Evolutionary conservation across 1,140 invertebrate genomes (phyloP), one percentile per base, ranked within the genome.

Genomic region (Trichonephila clavipes): DNA sequence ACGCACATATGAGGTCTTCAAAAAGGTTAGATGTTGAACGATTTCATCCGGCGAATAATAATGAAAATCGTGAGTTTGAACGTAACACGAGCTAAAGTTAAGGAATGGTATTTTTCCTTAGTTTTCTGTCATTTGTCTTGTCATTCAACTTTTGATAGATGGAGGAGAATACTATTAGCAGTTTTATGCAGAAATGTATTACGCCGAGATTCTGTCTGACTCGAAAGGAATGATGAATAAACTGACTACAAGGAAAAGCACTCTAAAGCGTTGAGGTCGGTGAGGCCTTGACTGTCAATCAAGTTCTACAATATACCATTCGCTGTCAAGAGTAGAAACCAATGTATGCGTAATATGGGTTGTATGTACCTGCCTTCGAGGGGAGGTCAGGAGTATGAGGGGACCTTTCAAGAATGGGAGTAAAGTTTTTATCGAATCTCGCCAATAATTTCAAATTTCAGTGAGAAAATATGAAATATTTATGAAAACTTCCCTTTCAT

Each of bases 191-290:
- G 90, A 92, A 92, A 92, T 92, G 90, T 83, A 66, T 81, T 58
- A 44, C 89, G 64, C 61, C 14, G 44, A 51, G 72, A 72, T 92
- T 34, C 40, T 66, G 58, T 62, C 62, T 86, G 83, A 87, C 40
- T 51, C 14, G 19, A 16, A 21, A 66, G 58, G 64, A 92, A 87
- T 92, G 91, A 92, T 92, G 82, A 92, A 92, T 92, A 66, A 87
- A 92, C 91, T 77, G 62, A 86, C n/a, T 92, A 92, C 91, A 92
- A 92, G 91, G 83, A 92, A 92, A 92, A 92, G 91, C 91, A 92
- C 91, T 92, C 83, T 44, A 86, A 92, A 92, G 40, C 59, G 82
- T 59, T 62, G 72, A 85, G 90, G 90, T 59, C 91, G 83, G 59
- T n/a, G n/a, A 87, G 91, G 85, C 64, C 64, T 83, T 61, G 91